These are phyloP conservation scores for Lytechinus pictus DNA, from an alignment of 35 echinoderm and acorn worm genomes.

Conservation along the genomic window DNA sequence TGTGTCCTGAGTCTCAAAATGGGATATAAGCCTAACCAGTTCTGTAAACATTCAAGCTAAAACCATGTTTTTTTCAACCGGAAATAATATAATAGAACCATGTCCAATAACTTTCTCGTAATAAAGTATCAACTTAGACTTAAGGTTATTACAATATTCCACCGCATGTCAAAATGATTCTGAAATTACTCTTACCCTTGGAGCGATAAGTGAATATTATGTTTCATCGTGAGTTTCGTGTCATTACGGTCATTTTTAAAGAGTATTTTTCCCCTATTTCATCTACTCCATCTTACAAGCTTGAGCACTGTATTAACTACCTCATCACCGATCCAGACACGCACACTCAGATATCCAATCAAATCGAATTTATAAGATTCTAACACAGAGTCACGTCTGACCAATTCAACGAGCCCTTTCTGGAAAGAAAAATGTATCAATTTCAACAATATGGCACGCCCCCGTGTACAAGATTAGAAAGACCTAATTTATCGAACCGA, in stretches of 20 bases:
- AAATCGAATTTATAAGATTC: neutral
- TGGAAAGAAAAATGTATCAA: neutral
- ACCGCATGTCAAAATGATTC: neutral
- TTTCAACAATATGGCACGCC: slow-evolving; percentile 17
- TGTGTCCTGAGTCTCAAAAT: too few relatives aligned
- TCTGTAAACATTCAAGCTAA: too few relatives aligned
- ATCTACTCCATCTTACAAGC: neutral
- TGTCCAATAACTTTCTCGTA: neutral
- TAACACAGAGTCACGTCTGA: neutral
- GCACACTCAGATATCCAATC: neutral
- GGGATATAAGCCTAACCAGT: too few relatives aligned
- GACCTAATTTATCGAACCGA: neutral
- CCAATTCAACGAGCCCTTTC: neutral
- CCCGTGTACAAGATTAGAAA: neutral
- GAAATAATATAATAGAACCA: neutral
- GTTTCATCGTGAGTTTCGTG: neutral
- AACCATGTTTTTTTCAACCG: too few relatives aligned
- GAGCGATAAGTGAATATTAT: neutral
- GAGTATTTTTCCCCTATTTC: neutral
- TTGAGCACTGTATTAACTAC: neutral
- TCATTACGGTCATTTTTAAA: neutral
- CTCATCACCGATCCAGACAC: neutral
- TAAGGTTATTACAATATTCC: neutral
- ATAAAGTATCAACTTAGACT: neutral
- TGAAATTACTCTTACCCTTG: neutral